These are phyloP conservation scores for Chymomyza procnemis DNA, from an alignment of 2,888 invertebrate species.

Conservation along the genomic window DNA sequence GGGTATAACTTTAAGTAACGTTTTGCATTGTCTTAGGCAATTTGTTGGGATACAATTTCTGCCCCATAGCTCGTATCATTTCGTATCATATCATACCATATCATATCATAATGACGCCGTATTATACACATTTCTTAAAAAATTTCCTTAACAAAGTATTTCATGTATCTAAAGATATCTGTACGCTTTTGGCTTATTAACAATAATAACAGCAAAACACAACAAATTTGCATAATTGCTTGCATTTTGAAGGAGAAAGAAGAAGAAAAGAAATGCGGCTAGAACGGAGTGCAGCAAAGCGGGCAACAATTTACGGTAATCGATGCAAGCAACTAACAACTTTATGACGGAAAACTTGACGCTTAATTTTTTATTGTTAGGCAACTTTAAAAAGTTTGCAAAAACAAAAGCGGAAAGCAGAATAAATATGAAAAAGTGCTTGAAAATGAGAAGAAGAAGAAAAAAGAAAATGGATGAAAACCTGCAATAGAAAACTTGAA, in stretches of 20 bases:
- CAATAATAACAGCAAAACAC: slow-evolving; percentile 20
- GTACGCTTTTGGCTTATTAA: slow-evolving; percentile 18
- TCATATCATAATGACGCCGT: no score
- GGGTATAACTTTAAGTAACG: no score
- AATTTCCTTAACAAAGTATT: no score
- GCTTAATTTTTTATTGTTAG: slow-evolving; percentile 28
- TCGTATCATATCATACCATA: no score
- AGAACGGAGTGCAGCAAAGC: not conserved
- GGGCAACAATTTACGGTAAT: not conserved
- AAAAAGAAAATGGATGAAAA: not conserved
- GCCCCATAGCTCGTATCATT: no score
- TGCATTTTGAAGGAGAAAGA: slow-evolving; percentile 11
- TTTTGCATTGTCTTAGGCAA: no score
- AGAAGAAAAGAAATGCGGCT: not conserved
- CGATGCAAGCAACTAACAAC: not conserved
- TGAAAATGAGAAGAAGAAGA: no score
- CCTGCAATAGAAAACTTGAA: not conserved
- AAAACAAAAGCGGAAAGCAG: slow-evolving; percentile 4
- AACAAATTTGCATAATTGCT: slow-evolving; percentile 63
- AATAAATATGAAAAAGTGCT: not conserved
- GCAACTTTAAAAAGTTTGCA: slow-evolving; percentile 30
- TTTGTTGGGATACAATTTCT: no score
- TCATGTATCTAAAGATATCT: no score
- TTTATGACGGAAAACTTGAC: not conserved
- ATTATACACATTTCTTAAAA: no score